Evolutionary conservation across 2,797 vertebrate species (phyloP).

Genomic region (Sebastiscus albofasciatus): DNA sequence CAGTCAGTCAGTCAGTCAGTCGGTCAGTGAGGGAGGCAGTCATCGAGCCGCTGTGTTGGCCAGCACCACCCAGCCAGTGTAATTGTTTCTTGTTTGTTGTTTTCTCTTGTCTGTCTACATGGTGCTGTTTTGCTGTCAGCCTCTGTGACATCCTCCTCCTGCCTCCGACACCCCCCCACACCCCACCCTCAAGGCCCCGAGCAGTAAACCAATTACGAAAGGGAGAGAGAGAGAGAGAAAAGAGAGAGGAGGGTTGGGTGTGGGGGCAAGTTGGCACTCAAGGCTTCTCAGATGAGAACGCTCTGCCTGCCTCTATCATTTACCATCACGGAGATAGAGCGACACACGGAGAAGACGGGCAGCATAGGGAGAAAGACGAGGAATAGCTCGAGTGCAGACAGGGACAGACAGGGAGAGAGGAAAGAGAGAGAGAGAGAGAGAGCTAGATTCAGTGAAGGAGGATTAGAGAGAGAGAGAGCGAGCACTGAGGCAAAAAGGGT

Average conservation of each 20-base stretch:
- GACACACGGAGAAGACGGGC: not conserved
- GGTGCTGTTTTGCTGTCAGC: constrained; percentile 21
- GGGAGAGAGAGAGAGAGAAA: not conserved
- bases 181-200: not conserved
- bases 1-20: not conserved
- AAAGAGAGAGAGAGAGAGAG: not conserved
- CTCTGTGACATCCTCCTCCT: constrained; percentile 8
- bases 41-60: not conserved
- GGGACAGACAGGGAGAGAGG: not conserved
- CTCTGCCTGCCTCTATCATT: constrained; percentile 37
- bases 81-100: constrained; percentile 37
- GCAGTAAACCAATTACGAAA: constrained; percentile 49
- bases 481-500: not conserved
- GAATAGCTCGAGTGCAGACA: not conserved
- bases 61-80: constrained; percentile 4
- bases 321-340: constrained; percentile 30
- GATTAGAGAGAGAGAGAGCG: constrained; percentile 3
- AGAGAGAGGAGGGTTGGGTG: not conserved
- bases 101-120: constrained; percentile 34
- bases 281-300: constrained; percentile 32
- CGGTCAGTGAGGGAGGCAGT: not conserved
- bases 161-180: not conserved
- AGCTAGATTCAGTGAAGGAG: not conserved
- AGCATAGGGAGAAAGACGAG: not conserved
- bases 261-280: not conserved